Evolutionary conservation across 2,888 invertebrate species (phyloP).

Genomic region (Brachylomia viminalis): DNA sequence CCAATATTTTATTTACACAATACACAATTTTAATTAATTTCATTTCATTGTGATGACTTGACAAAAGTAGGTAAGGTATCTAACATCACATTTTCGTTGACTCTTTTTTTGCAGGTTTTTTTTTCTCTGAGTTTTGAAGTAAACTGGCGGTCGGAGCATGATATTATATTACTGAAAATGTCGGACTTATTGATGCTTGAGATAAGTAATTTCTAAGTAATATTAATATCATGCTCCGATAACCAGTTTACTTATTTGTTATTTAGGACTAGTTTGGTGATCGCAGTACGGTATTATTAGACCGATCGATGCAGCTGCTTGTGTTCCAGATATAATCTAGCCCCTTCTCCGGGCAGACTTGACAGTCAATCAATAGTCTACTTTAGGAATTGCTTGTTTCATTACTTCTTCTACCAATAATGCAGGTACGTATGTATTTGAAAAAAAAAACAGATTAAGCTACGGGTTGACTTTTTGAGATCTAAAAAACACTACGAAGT

Average conservation of each 20-base stretch:
- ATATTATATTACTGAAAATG: background rate
- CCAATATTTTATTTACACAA: no score
- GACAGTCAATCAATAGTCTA: conserved; percentile 42
- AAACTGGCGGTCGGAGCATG: background rate
- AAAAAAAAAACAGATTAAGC: background rate
- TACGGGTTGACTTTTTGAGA: background rate
- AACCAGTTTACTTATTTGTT: background rate
- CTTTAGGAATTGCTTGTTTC: conserved; percentile 32
- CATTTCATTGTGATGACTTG: background rate
- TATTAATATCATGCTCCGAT: background rate
- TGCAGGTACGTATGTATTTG: no score
- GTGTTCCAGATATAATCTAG: conserved; percentile 41
- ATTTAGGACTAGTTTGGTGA: conserved; percentile 8
- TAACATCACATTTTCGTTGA: background rate
- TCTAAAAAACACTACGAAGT: no score
- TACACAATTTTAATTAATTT: no score
- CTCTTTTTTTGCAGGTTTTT: background rate
- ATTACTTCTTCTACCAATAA: background rate
- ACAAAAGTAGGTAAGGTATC: background rate
- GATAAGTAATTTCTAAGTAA: background rate
- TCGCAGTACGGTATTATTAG: conserved; percentile 41
- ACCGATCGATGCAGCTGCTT: conserved; percentile 38
- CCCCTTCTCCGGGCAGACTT: conserved; percentile 23
- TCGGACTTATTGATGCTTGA: background rate
- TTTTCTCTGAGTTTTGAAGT: background rate